Conservation (phyloP, 2,888 invertebrate species). For the Meteorus cinctellus region DNA sequence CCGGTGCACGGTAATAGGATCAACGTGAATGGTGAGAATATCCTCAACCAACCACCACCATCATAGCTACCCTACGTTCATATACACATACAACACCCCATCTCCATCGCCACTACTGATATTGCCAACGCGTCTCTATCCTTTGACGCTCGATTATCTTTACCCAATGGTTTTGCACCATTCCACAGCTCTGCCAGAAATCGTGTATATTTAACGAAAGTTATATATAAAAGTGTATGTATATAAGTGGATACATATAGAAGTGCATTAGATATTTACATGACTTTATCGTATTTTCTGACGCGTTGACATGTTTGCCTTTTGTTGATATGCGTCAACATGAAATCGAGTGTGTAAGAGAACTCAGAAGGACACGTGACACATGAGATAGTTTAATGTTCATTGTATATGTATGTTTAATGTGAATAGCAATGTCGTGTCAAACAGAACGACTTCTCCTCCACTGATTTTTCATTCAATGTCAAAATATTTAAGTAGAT, state of each 20-base stretch:
- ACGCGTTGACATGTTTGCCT: slow-evolving; percentile 1
- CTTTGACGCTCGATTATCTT: slow-evolving; percentile 46
- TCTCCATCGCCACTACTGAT: slow-evolving; percentile 13
- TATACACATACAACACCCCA: slow-evolving; percentile 4
- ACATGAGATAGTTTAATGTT: not conserved
- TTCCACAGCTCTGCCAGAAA: slow-evolving; percentile 11
- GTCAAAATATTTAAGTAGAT: not conserved
- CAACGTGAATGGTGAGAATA: slow-evolving; percentile 45
- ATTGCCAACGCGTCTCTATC: slow-evolving; percentile 37
- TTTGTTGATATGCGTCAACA: not conserved
- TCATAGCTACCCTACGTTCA: slow-evolving; percentile 16
- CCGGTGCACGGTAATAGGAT: slow-evolving; percentile 43
- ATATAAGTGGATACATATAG: not conserved
- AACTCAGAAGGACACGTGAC: slow-evolving; percentile 1
- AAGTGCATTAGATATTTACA: slow-evolving; percentile 4
- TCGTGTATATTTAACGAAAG: slow-evolving; percentile 30
- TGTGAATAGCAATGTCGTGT: not conserved
- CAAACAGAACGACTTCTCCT: not conserved
- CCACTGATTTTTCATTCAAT: slow-evolving; percentile 9
- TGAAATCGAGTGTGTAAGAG: slow-evolving; percentile 8
- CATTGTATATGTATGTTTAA: not conserved
- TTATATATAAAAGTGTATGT: slow-evolving; percentile 15
- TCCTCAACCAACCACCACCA: slow-evolving; percentile 21
- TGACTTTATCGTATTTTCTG: not conserved
- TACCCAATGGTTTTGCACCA: slow-evolving; percentile 13